Evolutionary conservation across 2,888 invertebrate species (phyloP).

Genomic region (Xestia ashworthii): DNA sequence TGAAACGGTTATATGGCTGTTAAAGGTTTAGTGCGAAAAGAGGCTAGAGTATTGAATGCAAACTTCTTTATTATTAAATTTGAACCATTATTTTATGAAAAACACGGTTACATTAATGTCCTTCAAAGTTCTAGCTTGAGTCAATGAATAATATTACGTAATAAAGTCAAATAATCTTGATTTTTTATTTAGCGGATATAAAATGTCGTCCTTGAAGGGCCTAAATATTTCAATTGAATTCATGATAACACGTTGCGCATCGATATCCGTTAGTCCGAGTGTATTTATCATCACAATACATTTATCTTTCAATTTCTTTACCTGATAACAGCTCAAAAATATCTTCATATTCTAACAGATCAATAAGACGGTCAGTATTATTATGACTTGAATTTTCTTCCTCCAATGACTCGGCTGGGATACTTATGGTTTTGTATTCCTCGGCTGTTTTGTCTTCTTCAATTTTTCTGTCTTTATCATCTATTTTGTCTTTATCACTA

Average conservation of each 20-base stretch:
- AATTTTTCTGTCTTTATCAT: not conserved
- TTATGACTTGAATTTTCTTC: conserved; percentile 3
- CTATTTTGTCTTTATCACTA: not conserved
- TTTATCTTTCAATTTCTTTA: not conserved
- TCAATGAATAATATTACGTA: not conserved
- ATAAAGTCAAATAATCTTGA: not conserved
- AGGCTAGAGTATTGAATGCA: not conserved
- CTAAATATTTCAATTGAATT: not conserved
- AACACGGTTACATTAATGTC: not conserved
- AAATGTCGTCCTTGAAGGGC: not conserved
- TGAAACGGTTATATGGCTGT: conserved; percentile 28
- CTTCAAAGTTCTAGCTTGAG: not conserved
- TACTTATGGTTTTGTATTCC: conserved; percentile 17
- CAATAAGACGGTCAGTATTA: conserved; percentile 18
- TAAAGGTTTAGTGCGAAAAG: not conserved
- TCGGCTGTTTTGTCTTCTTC: conserved; percentile 3
- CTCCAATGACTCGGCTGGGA: not conserved
- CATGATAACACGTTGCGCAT: not conserved
- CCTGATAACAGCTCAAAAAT: conserved; percentile 25
- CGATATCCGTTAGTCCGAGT: not conserved
- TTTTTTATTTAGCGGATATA: not conserved
- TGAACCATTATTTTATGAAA: not conserved
- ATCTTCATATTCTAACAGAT: conserved; percentile 30
- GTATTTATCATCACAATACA: not conserved
- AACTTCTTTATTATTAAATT: conserved; percentile 2